phyloP scores from a whole-genome alignment of 1,140 invertebrate species.

The Chelonus insularis region DNA sequence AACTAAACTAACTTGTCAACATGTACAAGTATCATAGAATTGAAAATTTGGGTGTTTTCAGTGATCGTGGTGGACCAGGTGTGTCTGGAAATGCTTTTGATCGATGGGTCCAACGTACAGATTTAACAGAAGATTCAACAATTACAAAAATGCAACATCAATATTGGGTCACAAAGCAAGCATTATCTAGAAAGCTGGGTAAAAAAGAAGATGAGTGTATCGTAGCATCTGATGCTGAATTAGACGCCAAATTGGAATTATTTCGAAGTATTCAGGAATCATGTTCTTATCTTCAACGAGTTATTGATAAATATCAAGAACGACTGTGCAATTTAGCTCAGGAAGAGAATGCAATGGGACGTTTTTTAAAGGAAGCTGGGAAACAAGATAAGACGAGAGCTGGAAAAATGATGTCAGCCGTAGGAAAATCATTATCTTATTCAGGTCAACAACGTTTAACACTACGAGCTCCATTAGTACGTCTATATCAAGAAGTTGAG shows the following conservation, averaged over 20 bases:
- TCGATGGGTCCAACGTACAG: slow-evolving; percentile 43
- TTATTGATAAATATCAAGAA: slow-evolving; percentile 95
- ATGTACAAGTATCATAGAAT: too few species aligned
- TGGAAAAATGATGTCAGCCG: slow-evolving; percentile 90
- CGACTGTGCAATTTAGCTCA: slow-evolving; percentile 87
- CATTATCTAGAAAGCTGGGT: slow-evolving; percentile 89
- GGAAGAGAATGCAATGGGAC: slow-evolving; percentile 93
- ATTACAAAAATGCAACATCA: slow-evolving; percentile 90
- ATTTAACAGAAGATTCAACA: slow-evolving; percentile 48
- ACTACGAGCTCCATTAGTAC: slow-evolving; percentile 81
- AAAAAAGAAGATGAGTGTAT: slow-evolving; percentile 98
- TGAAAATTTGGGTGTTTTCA: slow-evolving; percentile 21
- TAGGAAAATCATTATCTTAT: slow-evolving; percentile 93
- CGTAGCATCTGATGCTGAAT: slow-evolving; percentile 91
- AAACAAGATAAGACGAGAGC: slow-evolving; percentile 86
- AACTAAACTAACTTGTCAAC: too few species aligned
- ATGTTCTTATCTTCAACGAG: slow-evolving; percentile 83
- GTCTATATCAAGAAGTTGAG: slow-evolving; percentile 95
- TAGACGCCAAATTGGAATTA: slow-evolving; percentile 96
- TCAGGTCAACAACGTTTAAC: slow-evolving; percentile 92
- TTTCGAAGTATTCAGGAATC: slow-evolving; percentile 95
- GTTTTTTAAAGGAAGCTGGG: slow-evolving; percentile 94
- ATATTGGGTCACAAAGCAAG: slow-evolving; percentile 98
- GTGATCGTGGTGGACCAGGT: slow-evolving; percentile 39
- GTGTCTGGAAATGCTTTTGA: slow-evolving; percentile 45